Conservation (phyloP, 92 coral and sea anemone species). For the Siderastrea radians region DNA sequence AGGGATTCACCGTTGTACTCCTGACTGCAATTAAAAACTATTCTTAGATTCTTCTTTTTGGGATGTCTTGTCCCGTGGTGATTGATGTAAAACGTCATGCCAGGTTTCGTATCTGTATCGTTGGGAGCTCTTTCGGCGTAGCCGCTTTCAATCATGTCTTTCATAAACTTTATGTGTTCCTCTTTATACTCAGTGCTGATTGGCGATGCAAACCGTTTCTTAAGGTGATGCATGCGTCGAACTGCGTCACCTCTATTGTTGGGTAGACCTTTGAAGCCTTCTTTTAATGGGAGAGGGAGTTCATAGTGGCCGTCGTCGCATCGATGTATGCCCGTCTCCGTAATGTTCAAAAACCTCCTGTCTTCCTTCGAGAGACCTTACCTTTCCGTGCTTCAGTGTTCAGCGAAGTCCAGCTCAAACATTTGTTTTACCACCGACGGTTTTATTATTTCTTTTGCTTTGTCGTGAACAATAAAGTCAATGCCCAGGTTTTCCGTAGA, state of each 20-base stretch:
- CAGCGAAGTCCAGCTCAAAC: slow-evolving; percentile 72
- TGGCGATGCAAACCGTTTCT: slow-evolving; percentile 48
- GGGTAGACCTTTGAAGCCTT: slow-evolving; percentile 26
- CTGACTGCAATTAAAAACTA: slow-evolving; percentile 37
- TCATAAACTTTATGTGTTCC: slow-evolving; percentile 61
- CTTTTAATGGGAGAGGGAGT: slow-evolving; percentile 59
- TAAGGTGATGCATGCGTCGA: slow-evolving; percentile 50
- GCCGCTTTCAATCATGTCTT: slow-evolving; percentile 55
- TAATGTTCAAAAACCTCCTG: slow-evolving; percentile 43
- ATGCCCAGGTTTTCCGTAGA: not conserved
- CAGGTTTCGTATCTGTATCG: not conserved
- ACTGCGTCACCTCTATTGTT: slow-evolving; percentile 51
- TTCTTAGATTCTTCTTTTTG: slow-evolving; percentile 42
- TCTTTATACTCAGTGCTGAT: slow-evolving; percentile 37
- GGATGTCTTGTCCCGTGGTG: slow-evolving; percentile 56
- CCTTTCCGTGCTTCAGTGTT: slow-evolving; percentile 13
- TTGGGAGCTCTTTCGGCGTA: slow-evolving; percentile 46
- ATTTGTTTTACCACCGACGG: slow-evolving; percentile 46
- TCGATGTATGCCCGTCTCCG: slow-evolving; percentile 36
- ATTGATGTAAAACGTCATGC: slow-evolving; percentile 33
- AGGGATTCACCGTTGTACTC: slow-evolving; percentile 41
- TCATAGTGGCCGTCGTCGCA: slow-evolving; percentile 71
- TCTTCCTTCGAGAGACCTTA: slow-evolving; percentile 65
- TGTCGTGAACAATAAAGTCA: not conserved
- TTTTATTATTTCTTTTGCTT: slow-evolving; percentile 47